Percentiles rank a stretch among this genome's conserved stretches.
Evolutionary conservation across 2,113 vertebrate species (phyloP).

Genomic region (Chlamydotis undulata): DNA sequence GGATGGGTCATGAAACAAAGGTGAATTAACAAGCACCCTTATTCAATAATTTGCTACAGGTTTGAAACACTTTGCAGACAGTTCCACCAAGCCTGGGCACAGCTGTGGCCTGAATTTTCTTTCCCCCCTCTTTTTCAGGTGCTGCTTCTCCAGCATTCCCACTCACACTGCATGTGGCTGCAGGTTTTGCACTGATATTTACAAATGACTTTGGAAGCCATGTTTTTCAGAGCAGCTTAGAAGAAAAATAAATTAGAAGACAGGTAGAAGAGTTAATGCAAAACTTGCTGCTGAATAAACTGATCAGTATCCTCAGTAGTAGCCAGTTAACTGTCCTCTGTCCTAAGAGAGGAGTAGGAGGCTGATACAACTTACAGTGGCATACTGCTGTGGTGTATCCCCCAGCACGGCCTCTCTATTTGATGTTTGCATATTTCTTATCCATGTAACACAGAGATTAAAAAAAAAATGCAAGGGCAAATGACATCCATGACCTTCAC

Average conservation of each 20-base stretch:
- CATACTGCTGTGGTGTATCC: background rate
- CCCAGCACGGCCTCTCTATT: background rate
- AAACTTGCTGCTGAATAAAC: background rate
- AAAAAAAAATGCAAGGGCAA: background rate
- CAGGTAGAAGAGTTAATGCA: background rate
- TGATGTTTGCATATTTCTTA: background rate
- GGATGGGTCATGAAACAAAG: background rate
- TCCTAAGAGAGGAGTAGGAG: background rate
- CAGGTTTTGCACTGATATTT: background rate
- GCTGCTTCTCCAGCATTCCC: background rate
- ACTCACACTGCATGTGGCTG: background rate
- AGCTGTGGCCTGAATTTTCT: background rate
- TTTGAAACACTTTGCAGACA: background rate
- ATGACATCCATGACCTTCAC: background rate
- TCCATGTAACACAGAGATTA: background rate
- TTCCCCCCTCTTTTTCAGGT: background rate
- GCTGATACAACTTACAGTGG: background rate
- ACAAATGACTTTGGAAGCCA: background rate
- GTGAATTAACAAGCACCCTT: background rate
- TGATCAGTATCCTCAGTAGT: background rate
- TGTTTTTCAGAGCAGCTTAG: background rate
- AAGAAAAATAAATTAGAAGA: background rate
- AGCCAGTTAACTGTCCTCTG: background rate
- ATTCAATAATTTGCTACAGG: background rate
- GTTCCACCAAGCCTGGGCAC: background rate